phyloP scores from a whole-genome alignment of 2,888 invertebrate species.

The Xestia c-nigrum region DNA sequence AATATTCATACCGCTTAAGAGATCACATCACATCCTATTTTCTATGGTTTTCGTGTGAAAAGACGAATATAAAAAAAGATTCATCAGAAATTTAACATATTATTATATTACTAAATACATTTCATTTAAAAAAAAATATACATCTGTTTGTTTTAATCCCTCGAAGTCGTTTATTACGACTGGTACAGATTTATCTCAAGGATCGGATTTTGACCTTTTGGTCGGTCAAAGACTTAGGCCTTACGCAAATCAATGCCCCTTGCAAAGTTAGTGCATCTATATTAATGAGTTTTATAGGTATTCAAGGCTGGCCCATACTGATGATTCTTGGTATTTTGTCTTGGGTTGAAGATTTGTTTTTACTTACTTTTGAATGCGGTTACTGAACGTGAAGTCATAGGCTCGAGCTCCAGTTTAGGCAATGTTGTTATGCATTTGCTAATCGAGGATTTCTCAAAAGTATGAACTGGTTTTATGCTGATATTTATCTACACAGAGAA shows the following conservation, averaged over 20 bases:
- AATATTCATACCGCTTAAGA: neutral
- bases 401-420: neutral
- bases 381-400: neutral
- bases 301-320: slow-evolving; percentile 6
- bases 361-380: slow-evolving; percentile 15
- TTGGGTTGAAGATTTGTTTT: neutral
- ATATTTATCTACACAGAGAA: neutral
- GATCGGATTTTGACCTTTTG: slow-evolving; percentile 55
- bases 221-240: slow-evolving; percentile 50
- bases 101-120: no score
- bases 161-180: slow-evolving; percentile 10
- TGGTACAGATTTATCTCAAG: slow-evolving; percentile 24
- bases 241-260: slow-evolving; percentile 48
- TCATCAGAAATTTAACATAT: no score
- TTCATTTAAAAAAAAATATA: no score
- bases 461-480: neutral
- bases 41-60: neutral
- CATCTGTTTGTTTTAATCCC: slow-evolving; percentile 23
- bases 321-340: slow-evolving; percentile 31
- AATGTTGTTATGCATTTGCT: neutral
- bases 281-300: slow-evolving; percentile 47
- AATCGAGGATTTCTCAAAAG: neutral
- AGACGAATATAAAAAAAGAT: neutral
- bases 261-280: slow-evolving; percentile 36
- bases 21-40: neutral